Evolutionary conservation across 2,797 vertebrate genomes (phyloP), one percentile per base, ranked within the genome.

Genomic region (Trematomus bernacchii): DNA sequence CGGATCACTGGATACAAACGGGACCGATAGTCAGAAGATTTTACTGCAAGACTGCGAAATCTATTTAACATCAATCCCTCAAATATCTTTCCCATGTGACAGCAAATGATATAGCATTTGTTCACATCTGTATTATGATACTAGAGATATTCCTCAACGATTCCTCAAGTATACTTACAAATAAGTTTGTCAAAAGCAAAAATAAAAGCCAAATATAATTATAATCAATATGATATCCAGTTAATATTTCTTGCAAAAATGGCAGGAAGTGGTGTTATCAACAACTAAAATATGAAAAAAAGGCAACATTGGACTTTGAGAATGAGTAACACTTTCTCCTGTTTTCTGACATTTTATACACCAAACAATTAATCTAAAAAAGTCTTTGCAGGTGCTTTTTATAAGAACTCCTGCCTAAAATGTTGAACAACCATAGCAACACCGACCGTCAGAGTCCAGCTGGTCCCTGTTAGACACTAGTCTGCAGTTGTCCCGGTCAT

Each of bases 401-500:
- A 18, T 0, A 40, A 23, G 0, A 42, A 19, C 0, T 44, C 10
- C 1, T 3, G 3, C 30, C 4, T 23, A 15, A 65, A 61, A 4
- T 14, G 40, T 10, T 1, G 2, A 74, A 55, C 42, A 53, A 13
- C 0, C 2, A 4, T 11, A 27, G 43, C 21, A 53, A 37, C 54
- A 75, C 95, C 94, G 77, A 99, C 97, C 97, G 2, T 98, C 94
- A 0, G 92, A 88, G 79, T 99, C 97, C 80, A 95, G 76, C 87
- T 99, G 98, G 76, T 93, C 95, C 10, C 92, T 94, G 85, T 99
- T 99, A 86, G 94, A 91, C 9, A 98, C 96, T 14, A 99, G 96
- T 51, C 98, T 93, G 85, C 98, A 99, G 90, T 99, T 99, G 93
- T 99, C 98, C 69, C 96, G 95, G 89, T 99, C 97, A 7, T 99